Percentiles rank a stretch among this genome's conserved stretches.
Conservation (phyloP, 1,140 invertebrate genomes). For the Leptinotarsa lineolata region DNA sequence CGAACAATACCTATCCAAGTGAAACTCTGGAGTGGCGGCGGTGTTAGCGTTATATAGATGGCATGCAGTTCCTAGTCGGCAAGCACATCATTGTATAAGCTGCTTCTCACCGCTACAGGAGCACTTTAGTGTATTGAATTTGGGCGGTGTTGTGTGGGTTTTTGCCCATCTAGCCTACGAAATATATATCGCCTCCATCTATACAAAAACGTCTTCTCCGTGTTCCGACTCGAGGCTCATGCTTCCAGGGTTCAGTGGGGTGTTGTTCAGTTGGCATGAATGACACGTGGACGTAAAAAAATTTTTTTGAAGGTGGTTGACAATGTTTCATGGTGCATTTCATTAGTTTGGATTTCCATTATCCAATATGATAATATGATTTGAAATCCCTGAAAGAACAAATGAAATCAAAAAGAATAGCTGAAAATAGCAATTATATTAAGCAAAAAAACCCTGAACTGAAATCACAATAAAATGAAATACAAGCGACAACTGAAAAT, state of each 20-base stretch:
- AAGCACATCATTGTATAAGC: conserved; percentile 27
- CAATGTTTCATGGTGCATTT: no score
- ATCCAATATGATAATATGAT: no score
- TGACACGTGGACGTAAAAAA: no score
- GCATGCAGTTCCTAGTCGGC: conserved; percentile 7
- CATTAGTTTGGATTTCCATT: no score
- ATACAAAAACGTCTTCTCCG: conserved; percentile 37
- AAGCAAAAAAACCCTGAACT: no score
- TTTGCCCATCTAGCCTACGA: conserved; percentile 43
- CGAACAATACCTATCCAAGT: conserved; percentile 51
- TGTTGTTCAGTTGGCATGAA: neutral
- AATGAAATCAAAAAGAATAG: no score
- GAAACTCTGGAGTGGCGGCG: neutral
- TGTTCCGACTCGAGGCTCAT: neutral
- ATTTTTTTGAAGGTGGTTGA: no score
- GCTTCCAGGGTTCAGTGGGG: neutral
- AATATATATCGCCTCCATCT: conserved; percentile 36
- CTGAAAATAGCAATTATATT: no score
- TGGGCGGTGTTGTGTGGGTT: conserved; percentile 44
- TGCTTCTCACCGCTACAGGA: conserved; percentile 36
- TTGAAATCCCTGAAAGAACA: no score
- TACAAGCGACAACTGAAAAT: no score
- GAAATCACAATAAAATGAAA: no score
- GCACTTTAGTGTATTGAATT: conserved; percentile 57
- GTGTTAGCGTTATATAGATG: conserved; percentile 8